Evolutionary conservation across 2,888 invertebrate genomes (phyloP).

Genomic region (Tromatobia lineatoria): DNA sequence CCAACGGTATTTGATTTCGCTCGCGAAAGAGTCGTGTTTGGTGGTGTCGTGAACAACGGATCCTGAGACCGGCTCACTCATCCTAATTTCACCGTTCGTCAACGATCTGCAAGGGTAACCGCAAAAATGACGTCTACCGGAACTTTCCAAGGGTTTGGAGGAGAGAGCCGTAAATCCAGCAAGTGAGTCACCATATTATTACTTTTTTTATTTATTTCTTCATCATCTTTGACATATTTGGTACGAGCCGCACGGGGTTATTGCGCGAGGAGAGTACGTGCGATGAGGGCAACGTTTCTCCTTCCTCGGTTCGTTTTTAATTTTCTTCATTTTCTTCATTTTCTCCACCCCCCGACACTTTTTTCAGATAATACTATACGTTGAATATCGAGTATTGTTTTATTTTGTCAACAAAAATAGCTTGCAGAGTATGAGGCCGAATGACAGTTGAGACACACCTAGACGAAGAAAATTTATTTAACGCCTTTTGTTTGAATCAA

Average conservation of each 20-base stretch:
- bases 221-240: conserved; percentile 9
- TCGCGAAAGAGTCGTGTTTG: conserved; percentile 75
- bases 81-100: conserved; percentile 23
- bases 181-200: conserved; percentile 86
- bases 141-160: conserved; percentile 87
- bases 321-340: neutral
- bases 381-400: neutral
- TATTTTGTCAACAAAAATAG: conserved; percentile 7
- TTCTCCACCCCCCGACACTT: neutral
- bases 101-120: conserved; percentile 5
- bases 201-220: neutral
- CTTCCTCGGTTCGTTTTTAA: neutral
- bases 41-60: conserved; percentile 72
- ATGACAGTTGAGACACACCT: conserved; percentile 24
- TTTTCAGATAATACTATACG: neutral
- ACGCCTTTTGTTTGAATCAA: neutral
- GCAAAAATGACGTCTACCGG: conserved; percentile 88
- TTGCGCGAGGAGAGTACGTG: neutral
- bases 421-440: neutral
- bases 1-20: conserved; percentile 80
- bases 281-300: neutral
- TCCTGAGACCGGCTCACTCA: conserved; percentile 59
- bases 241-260: neutral
- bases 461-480: neutral
- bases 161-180: conserved; percentile 89